Evolutionary conservation across 1,140 invertebrate species (phyloP), one percentile per base, ranked within the genome.

Genomic region (Papilio helenus): DNA sequence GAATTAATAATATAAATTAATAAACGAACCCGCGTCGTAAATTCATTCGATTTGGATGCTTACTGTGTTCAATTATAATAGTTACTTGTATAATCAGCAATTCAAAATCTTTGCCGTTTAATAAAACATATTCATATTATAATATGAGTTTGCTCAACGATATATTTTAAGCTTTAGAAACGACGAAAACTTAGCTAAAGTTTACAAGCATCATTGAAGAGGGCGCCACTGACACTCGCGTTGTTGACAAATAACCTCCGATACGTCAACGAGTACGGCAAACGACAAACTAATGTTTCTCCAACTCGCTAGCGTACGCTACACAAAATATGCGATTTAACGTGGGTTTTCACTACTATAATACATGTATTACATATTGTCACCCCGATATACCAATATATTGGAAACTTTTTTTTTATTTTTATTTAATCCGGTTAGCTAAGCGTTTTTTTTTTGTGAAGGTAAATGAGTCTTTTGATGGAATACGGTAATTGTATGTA

Each of bases 231-330:
- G 58, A 61, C 23, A 12, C 58, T 61, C 58, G 12, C 23, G 23
- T 61, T 26, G 58, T 61, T 14, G 58, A 61, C 58, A 61, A 61
- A 61, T 61, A 61, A 61, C 23, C 58, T 26, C 58, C 58, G 23
- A 61, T 61, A 26, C 23, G 10, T 61, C 58, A 61, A 61, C 58
- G 58, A 61, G 58, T 8, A 26, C 23, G 58, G 58, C 20, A 61
- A 61, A 61, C 58, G 58, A 61, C 23, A 61, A 61, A 26, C 58
- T 61, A 61, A 61, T 61, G 58, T 61, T 61, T 61, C 58, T 61
- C 58, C 26, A 61, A 61, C 58, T 23, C 20, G 23, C 58, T 61
- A 39, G 3, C 14, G 58, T 29, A 26, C 20, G 2, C 23, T 61
- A 1, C 7, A n/a, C 12, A 61, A 26, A 61, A 26, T 12, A 23